A percentile compares a stretch with the other conserved stretches of the same genome.
Conservation (phyloP, 2,888 invertebrate species). For the Ceriagrion tenellum region DNA sequence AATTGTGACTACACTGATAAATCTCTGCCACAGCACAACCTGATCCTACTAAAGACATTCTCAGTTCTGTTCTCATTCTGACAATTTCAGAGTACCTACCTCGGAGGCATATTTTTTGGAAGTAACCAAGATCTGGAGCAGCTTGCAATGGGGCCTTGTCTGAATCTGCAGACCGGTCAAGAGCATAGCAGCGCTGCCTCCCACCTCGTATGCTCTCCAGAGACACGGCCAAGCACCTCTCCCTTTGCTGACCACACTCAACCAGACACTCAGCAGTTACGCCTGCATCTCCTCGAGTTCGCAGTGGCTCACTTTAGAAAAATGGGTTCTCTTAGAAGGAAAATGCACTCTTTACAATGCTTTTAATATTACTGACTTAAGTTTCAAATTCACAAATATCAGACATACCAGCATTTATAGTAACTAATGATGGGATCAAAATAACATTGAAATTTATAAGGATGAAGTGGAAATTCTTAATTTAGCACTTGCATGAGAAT, state of each 20-base stretch:
- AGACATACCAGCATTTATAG: too few relatives aligned
- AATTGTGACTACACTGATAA: too few relatives aligned
- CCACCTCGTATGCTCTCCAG: constrained; percentile 75
- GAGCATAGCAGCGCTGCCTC: constrained; percentile 76
- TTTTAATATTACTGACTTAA: too few relatives aligned
- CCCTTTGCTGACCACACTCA: constrained; percentile 75
- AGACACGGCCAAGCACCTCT: constrained; percentile 75
- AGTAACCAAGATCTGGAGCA: constrained; percentile 76
- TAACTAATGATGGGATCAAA: too few relatives aligned
- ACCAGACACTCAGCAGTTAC: constrained; percentile 76
- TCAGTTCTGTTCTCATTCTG: not conserved
- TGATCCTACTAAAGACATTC: not conserved
- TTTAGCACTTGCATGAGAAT: too few relatives aligned
- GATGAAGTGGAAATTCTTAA: too few relatives aligned
- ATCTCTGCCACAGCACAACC: too few relatives aligned
- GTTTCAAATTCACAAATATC: too few relatives aligned
- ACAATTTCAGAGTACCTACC: constrained; percentile 72
- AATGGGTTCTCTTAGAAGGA: not conserved
- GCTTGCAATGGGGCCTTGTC: constrained; percentile 75
- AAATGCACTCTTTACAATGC: too few relatives aligned
- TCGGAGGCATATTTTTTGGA: constrained; percentile 78
- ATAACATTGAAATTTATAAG: too few relatives aligned
- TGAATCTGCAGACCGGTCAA: constrained; percentile 76
- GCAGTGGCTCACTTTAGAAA: constrained; percentile 74
- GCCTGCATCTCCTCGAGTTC: constrained; percentile 74